Evolutionary conservation across 2,797 vertebrate species (phyloP).

Genomic region (Ibycter americanus): DNA sequence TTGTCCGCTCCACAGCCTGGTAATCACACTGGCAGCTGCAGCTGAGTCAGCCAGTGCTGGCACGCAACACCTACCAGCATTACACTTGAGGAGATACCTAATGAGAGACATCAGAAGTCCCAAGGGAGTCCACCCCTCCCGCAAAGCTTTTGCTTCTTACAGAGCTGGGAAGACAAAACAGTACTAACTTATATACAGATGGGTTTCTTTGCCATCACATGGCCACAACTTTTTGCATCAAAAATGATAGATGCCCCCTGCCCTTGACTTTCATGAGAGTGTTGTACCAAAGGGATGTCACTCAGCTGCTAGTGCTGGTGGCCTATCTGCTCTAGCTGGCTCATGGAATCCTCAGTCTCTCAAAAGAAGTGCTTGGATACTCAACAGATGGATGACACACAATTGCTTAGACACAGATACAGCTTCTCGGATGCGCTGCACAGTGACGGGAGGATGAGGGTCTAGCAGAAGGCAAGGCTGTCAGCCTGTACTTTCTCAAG

Average conservation of each 20-base stretch:
- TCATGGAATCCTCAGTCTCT: neutral
- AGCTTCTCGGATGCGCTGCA: neutral
- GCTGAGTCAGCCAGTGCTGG: neutral
- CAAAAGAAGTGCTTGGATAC: neutral
- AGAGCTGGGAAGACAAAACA: neutral
- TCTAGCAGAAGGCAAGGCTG: neutral
- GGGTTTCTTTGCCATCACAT: neutral
- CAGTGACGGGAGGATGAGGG: neutral
- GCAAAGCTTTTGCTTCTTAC: neutral
- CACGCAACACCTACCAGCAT: neutral
- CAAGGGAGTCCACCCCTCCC: neutral
- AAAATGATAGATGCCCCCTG: neutral
- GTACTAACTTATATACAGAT: neutral
- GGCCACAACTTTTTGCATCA: neutral
- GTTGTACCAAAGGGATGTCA: neutral
- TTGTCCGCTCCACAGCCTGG: neutral
- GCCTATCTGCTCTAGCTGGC: neutral
- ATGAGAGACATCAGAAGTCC: neutral
- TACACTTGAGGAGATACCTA: neutral
- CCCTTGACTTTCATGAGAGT: neutral
- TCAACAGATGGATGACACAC: neutral
- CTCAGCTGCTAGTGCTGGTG: neutral
- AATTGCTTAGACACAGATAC: neutral
- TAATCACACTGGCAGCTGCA: neutral
- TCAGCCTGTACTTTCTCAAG: neutral